Evolutionary conservation across 1,140 invertebrate genomes (phyloP), one percentile per base, ranked within the genome.

Genomic region (Ladona fulva): DNA sequence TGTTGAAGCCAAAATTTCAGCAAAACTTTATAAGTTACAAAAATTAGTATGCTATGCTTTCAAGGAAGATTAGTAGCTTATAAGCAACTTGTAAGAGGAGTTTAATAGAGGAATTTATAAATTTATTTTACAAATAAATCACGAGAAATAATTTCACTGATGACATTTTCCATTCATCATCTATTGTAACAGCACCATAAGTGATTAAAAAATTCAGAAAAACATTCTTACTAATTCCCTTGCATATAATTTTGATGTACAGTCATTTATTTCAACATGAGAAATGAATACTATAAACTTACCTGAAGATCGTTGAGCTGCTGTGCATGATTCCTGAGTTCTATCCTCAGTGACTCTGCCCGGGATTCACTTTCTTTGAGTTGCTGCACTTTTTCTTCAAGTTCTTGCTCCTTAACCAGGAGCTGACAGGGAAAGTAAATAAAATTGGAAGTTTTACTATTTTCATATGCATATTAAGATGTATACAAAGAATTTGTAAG

Each of bases 271-370:
- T n/a, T n/a, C n/a, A n/a, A n/a, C n/a, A n/a, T n/a, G n/a, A n/a
- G 8, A 37, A 37, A 75, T 25, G 5, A 75, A n/a, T 24, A 75
- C 5, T 19, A 5, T 6, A 44, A 77, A 82, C 82, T 86, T 85
- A 91, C 90, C 86, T 91, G 88, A 78, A 90, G 83, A 84, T 90
- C 89, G 78, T 89, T 91, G 12, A 90, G 83, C 81, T 89, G 86
- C 77, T 91, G 88, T 82, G 92, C 91, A 25, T 90, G 89, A 76
- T 88, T 84, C 78, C 89, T 86, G 1, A 92, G 84, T 86, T 87
- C 12, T 92, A 84, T 85, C 92, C 90, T 75, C 83, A 83, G 81
- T 88, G 78, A 79, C 85, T 89, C 76, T 91, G 90, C 25, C 91
- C 85, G 82, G 91, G 86, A 42, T 84, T 80, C 83, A 77, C 84